A percentile compares a stretch with the other conserved stretches of the same genome.
These are phyloP conservation scores for Agrypnus murinus DNA, from an alignment of 2,888 invertebrate species.

Conservation along the genomic window DNA sequence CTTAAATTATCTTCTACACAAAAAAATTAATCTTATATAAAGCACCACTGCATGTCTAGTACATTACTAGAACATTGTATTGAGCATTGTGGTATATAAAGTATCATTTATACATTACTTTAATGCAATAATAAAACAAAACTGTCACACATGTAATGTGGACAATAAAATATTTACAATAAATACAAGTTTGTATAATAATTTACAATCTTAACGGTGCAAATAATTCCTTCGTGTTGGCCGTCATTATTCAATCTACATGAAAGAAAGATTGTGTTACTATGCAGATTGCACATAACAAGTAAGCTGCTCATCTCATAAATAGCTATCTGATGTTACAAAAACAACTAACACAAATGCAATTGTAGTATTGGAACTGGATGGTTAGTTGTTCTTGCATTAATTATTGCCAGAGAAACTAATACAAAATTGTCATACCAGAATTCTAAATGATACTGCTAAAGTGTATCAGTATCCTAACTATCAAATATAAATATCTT, in stretches of 20 bases:
- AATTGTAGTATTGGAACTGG: neutral
- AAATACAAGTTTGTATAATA: constrained; percentile 1
- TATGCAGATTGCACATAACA: neutral
- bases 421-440: too few species aligned
- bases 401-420: too few species aligned
- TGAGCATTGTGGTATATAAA: constrained; percentile 3
- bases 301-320: too few species aligned
- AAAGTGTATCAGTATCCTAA: too few species aligned
- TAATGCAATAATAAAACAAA: constrained; percentile 16
- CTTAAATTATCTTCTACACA: neutral
- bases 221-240: neutral
- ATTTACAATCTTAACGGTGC: too few species aligned
- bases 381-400: neutral
- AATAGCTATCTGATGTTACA: too few species aligned
- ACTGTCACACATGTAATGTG: neutral
- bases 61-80: neutral
- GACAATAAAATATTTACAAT: constrained; percentile 23
- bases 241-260: constrained; percentile 18
- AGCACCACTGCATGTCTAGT: neutral
- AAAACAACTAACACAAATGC: too few species aligned
- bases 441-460: too few species aligned
- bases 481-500: too few species aligned
- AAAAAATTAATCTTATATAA: neutral
- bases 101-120: constrained; percentile 2
- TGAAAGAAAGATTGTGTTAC: constrained; percentile 9